A percentile compares a stretch with the other conserved stretches of the same genome.
Conservation (phyloP, 2,797 vertebrate species). For the Hypotaenidia philippensis region DNA sequence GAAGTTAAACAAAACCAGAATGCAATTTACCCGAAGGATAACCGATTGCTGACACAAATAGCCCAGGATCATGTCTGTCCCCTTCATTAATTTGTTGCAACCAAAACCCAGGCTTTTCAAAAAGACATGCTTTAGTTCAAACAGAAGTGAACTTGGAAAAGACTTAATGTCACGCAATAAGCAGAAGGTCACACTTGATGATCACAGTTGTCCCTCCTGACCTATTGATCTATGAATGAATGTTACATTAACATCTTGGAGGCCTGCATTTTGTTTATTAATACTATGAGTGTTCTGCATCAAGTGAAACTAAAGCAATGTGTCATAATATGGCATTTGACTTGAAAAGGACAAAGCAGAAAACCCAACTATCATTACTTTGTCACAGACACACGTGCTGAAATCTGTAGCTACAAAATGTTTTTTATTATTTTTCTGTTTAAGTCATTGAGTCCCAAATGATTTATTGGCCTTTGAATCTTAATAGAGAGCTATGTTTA, state of each 20-base stretch:
- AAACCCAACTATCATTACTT: neutral
- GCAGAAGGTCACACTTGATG: constrained; percentile 32
- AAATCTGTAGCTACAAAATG: neutral
- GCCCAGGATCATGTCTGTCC: neutral
- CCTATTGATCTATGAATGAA: constrained; percentile 41
- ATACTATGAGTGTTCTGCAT: neutral
- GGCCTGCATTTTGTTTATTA: constrained; percentile 24
- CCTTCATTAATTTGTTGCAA: neutral
- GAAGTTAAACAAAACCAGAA: neutral
- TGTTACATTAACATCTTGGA: constrained; percentile 23
- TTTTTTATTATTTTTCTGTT: constrained; percentile 10
- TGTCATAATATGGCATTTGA: neutral
- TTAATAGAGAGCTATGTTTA: constrained; percentile 2
- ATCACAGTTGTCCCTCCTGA: constrained; percentile 18
- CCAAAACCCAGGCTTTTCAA: neutral
- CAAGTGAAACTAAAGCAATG: neutral
- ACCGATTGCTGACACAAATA: neutral
- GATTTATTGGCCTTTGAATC: neutral
- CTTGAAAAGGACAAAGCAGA: constrained; percentile 10
- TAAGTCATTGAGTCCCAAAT: neutral
- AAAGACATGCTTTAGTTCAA: neutral
- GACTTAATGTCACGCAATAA: neutral
- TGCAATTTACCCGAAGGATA: neutral
- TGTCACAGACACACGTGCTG: neutral
- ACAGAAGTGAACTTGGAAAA: neutral